Evolutionary conservation across 2,888 invertebrate genomes (phyloP).

Genomic region (Cyaniris semiargus): DNA sequence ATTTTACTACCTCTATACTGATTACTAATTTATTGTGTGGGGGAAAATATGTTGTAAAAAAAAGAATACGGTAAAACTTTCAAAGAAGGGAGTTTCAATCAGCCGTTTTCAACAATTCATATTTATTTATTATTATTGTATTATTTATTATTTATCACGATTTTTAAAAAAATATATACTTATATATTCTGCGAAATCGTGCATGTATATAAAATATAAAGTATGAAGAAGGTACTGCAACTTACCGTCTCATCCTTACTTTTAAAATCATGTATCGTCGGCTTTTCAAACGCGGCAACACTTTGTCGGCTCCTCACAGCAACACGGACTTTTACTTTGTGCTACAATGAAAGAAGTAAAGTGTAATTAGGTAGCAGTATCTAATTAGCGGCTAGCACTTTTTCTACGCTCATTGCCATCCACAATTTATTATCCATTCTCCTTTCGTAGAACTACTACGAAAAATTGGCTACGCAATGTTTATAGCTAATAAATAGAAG

Average conservation of each 20-base stretch:
- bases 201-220: too few species aligned
- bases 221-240: background rate
- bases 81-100: too few species aligned
- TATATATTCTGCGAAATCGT: too few species aligned
- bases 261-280: background rate
- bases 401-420: background rate
- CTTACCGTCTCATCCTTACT: background rate
- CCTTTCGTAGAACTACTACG: background rate
- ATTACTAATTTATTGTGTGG: too few species aligned
- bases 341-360: background rate
- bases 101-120: too few species aligned
- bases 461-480: background rate
- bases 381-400: background rate
- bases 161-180: too few species aligned
- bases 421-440: background rate
- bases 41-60: too few species aligned
- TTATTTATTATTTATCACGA: too few species aligned
- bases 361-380: background rate
- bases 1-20: too few species aligned
- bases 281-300: background rate
- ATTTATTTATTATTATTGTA: too few species aligned
- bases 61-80: too few species aligned
- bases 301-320: background rate
- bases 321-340: background rate
- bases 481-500: background rate